Evolutionary conservation across 1,140 invertebrate species (phyloP), one percentile per base, ranked within the genome.

Genomic region (Holcopasites calliopsidis): DNA sequence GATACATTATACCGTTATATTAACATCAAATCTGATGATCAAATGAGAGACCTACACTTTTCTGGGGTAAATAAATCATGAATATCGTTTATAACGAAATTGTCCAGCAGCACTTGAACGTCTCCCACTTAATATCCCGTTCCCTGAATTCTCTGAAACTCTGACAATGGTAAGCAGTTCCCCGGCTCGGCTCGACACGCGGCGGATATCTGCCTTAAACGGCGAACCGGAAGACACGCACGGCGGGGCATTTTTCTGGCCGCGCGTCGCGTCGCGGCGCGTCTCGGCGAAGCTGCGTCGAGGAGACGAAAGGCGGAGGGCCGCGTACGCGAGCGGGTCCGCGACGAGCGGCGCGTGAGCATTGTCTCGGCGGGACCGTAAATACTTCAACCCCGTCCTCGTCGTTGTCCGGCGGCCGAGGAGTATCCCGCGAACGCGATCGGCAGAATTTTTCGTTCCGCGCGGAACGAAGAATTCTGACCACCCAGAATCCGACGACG

Each of bases 281-380:
- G 28, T 26, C 31, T 57, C 50, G 35, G 60, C 74, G 55, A 50
- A 47, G 61, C 70, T 77, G 16, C 44, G 44, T 52, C 69, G 68
- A 66, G 35, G 80, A 72, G 60, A 62, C 52, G 79, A 73, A 40
- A 66, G 69, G 44, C 35, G 58, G 40, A 66, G 61, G 62, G 42
- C 40, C 57, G 52, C 42, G 65, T 33, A 10, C 62, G 61, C 16
- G 21, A 35, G 42, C 16, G 31, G 35, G 40, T 47, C 21, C 28
- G 57, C 52, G 38, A n/a, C 16, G 44, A 47, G n/a, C 42, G 70
- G 82, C 83, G 81, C 81, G 83, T 81, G 75, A 77, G 87, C 86
- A 89, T 89, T 88, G 88, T 89, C 84, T 87, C 83, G 76, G 77
- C 71, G 78, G 77, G 82, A 82, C 79, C 87, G 82, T 88, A 88